These are phyloP conservation scores for Ylistrum balloti DNA, from an alignment of 1,140 invertebrate species.

Conservation along the genomic window DNA sequence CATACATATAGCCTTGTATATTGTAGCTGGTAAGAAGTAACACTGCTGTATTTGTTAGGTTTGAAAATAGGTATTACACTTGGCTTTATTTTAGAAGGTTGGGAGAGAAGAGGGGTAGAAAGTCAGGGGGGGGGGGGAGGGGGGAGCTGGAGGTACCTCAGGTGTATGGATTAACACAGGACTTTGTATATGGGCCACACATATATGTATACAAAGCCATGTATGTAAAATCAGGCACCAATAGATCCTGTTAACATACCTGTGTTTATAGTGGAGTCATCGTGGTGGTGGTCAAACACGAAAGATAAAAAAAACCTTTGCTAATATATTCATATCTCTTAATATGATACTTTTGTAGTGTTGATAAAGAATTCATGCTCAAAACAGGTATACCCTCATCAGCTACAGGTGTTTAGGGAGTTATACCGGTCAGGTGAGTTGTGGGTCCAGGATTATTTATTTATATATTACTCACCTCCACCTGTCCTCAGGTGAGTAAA, in stretches of 20 bases:
- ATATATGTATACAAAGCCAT: background rate
- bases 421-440: background rate
- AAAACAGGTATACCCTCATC: background rate
- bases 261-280: background rate
- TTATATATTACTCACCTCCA: background rate
- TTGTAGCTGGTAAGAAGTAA: background rate
- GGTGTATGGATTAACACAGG: too few species aligned
- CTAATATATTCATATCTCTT: background rate
- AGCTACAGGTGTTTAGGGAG: background rate
- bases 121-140: background rate
- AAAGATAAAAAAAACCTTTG: background rate
- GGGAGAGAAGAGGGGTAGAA: background rate
- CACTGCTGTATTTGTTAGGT: background rate
- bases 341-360: background rate
- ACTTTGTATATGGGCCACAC: background rate
- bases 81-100: too few species aligned
- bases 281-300: background rate
- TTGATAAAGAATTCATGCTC: background rate
- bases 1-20: background rate
- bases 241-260: background rate
- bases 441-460: background rate
- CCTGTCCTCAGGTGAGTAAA: conserved; percentile 1
- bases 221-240: background rate
- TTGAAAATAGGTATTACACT: background rate
- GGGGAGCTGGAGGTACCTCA: too few species aligned